Conservation (phyloP, 1,140 invertebrate species). For the Odontomachus brunneus region DNA sequence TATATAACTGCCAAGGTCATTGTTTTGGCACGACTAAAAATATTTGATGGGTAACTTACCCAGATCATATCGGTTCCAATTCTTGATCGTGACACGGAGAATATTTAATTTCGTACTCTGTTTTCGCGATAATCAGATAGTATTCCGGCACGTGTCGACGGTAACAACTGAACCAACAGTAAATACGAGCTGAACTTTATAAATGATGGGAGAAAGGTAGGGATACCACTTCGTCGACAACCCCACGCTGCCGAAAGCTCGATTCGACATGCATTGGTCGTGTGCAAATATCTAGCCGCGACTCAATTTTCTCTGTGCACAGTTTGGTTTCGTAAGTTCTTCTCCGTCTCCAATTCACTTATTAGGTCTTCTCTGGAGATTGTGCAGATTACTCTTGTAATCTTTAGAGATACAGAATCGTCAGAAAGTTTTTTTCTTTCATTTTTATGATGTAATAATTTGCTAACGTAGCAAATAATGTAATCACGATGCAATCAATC, state of each 20-base stretch:
- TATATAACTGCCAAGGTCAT: too few relatives aligned
- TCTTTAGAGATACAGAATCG: too few relatives aligned
- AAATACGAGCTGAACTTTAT: slow-evolving; percentile 67
- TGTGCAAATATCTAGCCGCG: not conserved
- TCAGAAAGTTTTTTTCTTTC: too few relatives aligned
- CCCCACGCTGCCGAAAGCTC: slow-evolving; percentile 66
- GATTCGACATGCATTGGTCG: not conserved
- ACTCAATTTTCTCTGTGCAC: not conserved
- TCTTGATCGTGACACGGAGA: not conserved
- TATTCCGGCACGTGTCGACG: slow-evolving; percentile 54
- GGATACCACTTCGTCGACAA: slow-evolving; percentile 43
- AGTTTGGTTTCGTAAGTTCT: too few relatives aligned
- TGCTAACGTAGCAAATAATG: too few relatives aligned
- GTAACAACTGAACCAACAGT: slow-evolving; percentile 61
- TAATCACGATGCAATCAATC: too few relatives aligned
- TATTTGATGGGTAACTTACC: not conserved
- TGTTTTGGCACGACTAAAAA: too few relatives aligned
- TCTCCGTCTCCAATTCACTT: too few relatives aligned
- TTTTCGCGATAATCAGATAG: slow-evolving; percentile 3
- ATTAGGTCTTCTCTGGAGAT: too few relatives aligned
- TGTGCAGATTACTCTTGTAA: too few relatives aligned
- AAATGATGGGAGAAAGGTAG: slow-evolving; percentile 69
- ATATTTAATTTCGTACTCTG: not conserved
- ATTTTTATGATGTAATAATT: too few relatives aligned
- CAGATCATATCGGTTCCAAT: not conserved